Evolutionary conservation across 2,888 invertebrate genomes (phyloP).

Genomic region (Hirtodrosophila confusa): DNA sequence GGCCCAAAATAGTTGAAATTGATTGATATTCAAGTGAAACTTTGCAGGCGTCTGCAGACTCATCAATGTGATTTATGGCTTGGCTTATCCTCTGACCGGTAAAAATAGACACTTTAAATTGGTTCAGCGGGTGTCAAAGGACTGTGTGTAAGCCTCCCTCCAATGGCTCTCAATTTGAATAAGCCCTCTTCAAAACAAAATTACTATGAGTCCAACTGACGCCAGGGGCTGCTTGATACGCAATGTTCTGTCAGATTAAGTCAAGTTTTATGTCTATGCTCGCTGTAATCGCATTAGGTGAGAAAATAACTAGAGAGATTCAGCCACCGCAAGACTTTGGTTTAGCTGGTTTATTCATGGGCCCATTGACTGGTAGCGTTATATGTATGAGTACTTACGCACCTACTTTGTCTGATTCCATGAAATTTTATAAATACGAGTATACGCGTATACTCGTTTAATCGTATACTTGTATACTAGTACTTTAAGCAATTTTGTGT

Average conservation of each 20-base stretch:
- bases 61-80: slow-evolving; percentile 6
- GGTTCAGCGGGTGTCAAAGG: not conserved
- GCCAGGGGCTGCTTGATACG: not conserved
- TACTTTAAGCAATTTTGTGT: not conserved
- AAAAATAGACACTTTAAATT: no score
- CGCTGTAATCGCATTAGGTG: slow-evolving; percentile 15
- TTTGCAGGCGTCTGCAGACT: not conserved
- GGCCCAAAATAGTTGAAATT: not conserved
- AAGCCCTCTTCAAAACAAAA: not conserved
- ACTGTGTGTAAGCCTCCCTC: not conserved
- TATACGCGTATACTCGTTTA: no score
- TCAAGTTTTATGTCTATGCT: slow-evolving; percentile 4
- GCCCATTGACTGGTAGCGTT: not conserved
- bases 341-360: not conserved
- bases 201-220: not conserved
- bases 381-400: no score
- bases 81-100: no score
- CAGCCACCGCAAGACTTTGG: slow-evolving; percentile 3
- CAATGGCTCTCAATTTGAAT: not conserved
- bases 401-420: no score
- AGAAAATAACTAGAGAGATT: slow-evolving; percentile 20
- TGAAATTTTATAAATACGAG: no score
- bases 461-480: no score
- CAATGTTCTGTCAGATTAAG: slow-evolving; percentile 11
- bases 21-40: slow-evolving; percentile 3